Evolutionary conservation across 2,113 vertebrate genomes (phyloP).

Genomic region (Gymnocephalus cernua): DNA sequence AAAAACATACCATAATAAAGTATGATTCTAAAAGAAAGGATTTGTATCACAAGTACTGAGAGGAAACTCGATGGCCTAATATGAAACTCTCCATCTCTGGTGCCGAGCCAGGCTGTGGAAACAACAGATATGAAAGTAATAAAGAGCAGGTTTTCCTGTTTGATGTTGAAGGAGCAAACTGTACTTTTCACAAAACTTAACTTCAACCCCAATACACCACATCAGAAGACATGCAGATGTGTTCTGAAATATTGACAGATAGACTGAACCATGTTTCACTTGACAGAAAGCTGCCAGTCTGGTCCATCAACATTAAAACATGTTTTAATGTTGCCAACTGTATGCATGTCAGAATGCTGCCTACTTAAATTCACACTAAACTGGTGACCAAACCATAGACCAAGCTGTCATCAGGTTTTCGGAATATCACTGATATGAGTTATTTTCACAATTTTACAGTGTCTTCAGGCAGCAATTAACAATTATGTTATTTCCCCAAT

Average conservation of each 20-base stretch:
- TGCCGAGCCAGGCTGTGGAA: constrained; percentile 10
- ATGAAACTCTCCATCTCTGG: constrained; percentile 10
- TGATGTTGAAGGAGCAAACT: constrained; percentile 24
- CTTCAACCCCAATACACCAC: neutral
- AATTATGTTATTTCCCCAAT: neutral
- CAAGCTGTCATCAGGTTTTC: too few relatives aligned
- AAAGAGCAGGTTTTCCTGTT: constrained; percentile 38
- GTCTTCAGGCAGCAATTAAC: neutral
- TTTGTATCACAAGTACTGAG: neutral
- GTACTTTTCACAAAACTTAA: constrained; percentile 3
- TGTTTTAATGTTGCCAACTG: neutral
- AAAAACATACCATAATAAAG: neutral
- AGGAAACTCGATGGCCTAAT: neutral
- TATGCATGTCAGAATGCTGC: neutral
- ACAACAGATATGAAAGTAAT: constrained; percentile 48
- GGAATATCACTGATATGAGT: too few relatives aligned
- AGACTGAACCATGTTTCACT: neutral
- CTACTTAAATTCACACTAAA: neutral
- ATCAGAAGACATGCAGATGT: neutral
- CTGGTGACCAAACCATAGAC: neutral
- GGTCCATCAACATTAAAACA: neutral
- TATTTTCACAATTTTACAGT: neutral
- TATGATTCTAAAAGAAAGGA: neutral
- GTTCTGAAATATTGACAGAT: neutral
- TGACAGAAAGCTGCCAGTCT: neutral